These are phyloP conservation scores for Sminthurides aquaticus DNA, from an alignment of 2,888 invertebrate species.

Conservation along the genomic window DNA sequence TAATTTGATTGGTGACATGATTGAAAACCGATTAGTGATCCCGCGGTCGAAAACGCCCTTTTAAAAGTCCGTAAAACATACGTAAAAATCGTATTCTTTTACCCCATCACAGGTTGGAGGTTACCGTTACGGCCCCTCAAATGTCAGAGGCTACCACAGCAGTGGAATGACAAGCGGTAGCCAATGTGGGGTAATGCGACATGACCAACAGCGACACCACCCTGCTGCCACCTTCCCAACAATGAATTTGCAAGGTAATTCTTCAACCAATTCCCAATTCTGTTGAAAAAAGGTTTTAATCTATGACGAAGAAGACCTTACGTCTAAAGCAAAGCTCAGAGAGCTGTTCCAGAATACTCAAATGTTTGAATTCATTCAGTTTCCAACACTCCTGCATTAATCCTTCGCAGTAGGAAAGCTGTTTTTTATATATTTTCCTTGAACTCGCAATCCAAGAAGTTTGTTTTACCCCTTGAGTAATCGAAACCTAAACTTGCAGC, in stretches of 20 bases:
- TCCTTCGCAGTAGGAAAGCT: too few relatives aligned
- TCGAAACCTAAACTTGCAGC: too few relatives aligned
- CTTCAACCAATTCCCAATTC: background rate
- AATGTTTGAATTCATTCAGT: too few relatives aligned
- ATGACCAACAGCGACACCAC: conserved; percentile 44
- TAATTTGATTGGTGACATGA: conserved; percentile 1
- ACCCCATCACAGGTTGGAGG: conserved; percentile 39
- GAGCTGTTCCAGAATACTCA: too few relatives aligned
- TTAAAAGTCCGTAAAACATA: background rate
- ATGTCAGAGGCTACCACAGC: conserved; percentile 42
- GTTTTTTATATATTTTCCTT: too few relatives aligned
- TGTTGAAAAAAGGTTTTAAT: too few relatives aligned
- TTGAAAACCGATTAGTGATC: background rate
- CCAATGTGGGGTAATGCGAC: conserved; percentile 43
- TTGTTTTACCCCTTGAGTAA: too few relatives aligned
- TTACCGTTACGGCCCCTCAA: conserved; percentile 42
- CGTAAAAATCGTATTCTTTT: too few relatives aligned
- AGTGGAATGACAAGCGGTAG: conserved; percentile 42
- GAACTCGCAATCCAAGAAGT: too few relatives aligned
- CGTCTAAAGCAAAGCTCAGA: too few relatives aligned
- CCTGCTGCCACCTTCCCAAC: conserved; percentile 42
- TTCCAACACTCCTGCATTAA: too few relatives aligned
- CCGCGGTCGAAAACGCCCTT: background rate
- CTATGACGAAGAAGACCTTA: too few relatives aligned
- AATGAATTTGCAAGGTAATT: conserved; percentile 43